A percentile compares a stretch with the other conserved stretches of the same genome.
phyloP scores from a whole-genome alignment of 1,140 invertebrate genomes.

The Argopecten irradians region DNA sequence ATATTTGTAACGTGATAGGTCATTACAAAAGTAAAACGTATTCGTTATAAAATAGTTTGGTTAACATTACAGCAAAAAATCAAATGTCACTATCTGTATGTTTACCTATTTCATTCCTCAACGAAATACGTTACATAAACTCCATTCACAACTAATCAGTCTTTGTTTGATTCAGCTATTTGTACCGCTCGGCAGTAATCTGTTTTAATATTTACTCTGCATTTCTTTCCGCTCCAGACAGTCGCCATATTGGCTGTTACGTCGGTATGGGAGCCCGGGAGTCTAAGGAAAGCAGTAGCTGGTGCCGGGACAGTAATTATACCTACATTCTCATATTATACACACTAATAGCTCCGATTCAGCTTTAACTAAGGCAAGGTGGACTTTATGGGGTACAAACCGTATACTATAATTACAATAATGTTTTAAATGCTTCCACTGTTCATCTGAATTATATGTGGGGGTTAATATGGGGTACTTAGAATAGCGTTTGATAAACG shows the following conservation, averaged over 20 bases:
- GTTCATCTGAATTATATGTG: slow-evolving; percentile 9
- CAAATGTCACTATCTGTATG: no score
- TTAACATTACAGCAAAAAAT: no score
- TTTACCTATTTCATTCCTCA: no score
- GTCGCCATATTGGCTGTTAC: not conserved
- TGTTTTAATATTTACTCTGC: not conserved
- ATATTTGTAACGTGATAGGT: no score
- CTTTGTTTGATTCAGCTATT: slow-evolving; percentile 17
- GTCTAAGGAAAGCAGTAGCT: not conserved
- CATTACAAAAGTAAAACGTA: no score
- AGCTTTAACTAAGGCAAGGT: not conserved
- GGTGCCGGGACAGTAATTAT: not conserved
- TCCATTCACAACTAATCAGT: not conserved
- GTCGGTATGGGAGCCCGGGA: not conserved
- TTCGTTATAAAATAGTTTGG: no score
- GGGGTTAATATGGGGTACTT: not conserved
- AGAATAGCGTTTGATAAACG: no score
- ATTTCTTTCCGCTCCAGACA: not conserved
- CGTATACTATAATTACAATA: not conserved
- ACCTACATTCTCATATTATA: not conserved
- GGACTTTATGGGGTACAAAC: not conserved
- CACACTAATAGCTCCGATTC: not conserved
- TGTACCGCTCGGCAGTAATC: not conserved
- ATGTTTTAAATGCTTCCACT: slow-evolving; percentile 5
- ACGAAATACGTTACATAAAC: not conserved